Conservation (phyloP, 2,797 vertebrate species). For the Anguilla megastoma region DNA sequence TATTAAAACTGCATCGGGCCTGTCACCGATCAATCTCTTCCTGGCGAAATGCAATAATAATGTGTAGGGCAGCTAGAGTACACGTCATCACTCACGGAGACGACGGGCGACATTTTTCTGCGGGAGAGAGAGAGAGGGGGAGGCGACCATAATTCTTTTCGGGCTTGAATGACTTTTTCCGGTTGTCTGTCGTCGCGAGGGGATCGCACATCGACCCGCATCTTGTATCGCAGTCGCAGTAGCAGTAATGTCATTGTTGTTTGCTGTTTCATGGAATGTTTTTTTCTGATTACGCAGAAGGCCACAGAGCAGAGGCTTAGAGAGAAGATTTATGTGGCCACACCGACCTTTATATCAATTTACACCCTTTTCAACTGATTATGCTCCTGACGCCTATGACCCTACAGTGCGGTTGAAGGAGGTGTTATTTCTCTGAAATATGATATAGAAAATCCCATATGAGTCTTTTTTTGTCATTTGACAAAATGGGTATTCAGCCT, state of each 20-base stretch:
- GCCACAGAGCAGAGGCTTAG: not conserved
- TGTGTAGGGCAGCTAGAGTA: not conserved
- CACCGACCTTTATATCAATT: not conserved
- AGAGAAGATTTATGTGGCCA: not conserved
- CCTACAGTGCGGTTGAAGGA: not conserved
- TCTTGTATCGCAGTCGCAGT: not conserved
- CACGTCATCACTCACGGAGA: not conserved
- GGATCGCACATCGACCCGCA: not conserved
- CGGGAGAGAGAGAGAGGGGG: too few species aligned
- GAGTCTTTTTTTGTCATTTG: not conserved
- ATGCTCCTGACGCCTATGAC: not conserved
- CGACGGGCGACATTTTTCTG: not conserved
- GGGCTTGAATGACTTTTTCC: not conserved
- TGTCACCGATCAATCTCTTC: not conserved
- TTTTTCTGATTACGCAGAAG: not conserved
- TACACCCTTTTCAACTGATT: not conserved
- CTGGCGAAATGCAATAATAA: not conserved
- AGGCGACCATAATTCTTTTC: not conserved
- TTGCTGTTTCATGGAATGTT: not conserved
- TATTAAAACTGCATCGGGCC: slow-evolving; percentile 10
- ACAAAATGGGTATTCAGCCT: not conserved
- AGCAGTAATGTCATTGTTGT: too few species aligned
- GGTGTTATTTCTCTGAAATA: not conserved
- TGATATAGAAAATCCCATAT: not conserved
- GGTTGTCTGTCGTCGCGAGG: not conserved